Conservation (phyloP, 2,888 invertebrate genomes). For the Heteromurus nitidus region DNA sequence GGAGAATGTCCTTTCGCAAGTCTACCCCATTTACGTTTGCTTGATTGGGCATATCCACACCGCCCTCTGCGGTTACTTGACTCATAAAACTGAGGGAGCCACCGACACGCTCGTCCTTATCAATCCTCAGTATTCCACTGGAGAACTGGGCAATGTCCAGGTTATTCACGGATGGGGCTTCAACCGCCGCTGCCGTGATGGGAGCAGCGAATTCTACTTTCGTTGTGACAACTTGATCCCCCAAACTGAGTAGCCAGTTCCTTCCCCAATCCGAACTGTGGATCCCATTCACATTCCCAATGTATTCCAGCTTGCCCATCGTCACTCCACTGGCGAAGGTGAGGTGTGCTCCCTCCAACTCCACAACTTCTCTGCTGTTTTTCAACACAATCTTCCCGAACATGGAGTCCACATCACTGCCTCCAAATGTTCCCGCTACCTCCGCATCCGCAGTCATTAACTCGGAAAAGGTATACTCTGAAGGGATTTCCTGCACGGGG, state of each 20-base stretch:
- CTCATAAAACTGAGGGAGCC: constrained; percentile 26
- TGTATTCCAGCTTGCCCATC: neutral
- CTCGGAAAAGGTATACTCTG: constrained; percentile 25
- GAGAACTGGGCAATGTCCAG: constrained; percentile 51
- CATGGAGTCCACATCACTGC: constrained; percentile 30
- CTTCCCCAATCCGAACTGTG: constrained; percentile 54
- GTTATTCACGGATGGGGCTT: constrained; percentile 34
- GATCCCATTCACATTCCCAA: constrained; percentile 53
- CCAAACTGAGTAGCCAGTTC: constrained; percentile 44
- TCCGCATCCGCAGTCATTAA: constrained; percentile 3
- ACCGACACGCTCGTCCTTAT: constrained; percentile 34
- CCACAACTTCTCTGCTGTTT: neutral
- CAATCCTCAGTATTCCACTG: constrained; percentile 45
- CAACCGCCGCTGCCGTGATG: constrained; percentile 3
- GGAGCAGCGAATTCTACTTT: constrained; percentile 33
- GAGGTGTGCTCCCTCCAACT: constrained; percentile 1
- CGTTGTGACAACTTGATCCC: constrained; percentile 55
- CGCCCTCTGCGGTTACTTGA: neutral
- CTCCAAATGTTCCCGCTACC: constrained; percentile 29
- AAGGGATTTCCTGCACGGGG: constrained; percentile 44
- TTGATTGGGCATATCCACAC: constrained; percentile 21
- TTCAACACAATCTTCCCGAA: constrained; percentile 45
- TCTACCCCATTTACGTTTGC: constrained; percentile 59
- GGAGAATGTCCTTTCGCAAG: constrained; percentile 53
- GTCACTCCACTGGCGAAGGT: constrained; percentile 16